Evolutionary conservation across 2,113 vertebrate species (phyloP), one percentile per base, ranked within the genome.

Genomic region (Limanda limanda): DNA sequence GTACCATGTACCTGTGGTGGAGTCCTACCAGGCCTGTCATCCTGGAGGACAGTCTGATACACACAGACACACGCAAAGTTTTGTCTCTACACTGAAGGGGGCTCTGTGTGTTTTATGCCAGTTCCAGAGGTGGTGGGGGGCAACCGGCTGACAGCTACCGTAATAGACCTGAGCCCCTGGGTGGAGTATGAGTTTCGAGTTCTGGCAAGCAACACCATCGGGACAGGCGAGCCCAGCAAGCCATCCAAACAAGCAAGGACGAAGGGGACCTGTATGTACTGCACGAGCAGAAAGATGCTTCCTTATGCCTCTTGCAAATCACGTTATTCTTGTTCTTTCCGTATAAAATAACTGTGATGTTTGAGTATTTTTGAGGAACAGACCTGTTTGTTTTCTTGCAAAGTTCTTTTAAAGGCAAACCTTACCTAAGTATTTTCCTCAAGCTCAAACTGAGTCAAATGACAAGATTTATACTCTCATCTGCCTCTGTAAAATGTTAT

Each of bases 141-240:
- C 68, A 93, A 93, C 68, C 96, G 94, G 0, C 94, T 98, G 91
- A 98, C 96, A n/a, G 96, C 97, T 1, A 97, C 95, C 0, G 98
- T 98, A 87, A 96, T 96, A 82, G 96, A 97, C 57, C 92, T 99
- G 88, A 98, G 95, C 91, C 97, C 98, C 0, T 99, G 98, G 98
- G 97, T 99, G 1, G 97, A 99, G 80, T 99, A 98, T 13, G 97
- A 99, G 78, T 99, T 98, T 89, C 92, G 97, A 20, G 96, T 97
- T 0, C 95, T 99, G 75, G 98, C 97, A 0, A 96, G 96, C 93
- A 99, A 98, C 58, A 88, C 93, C 18, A 95, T 99, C 13, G 98
- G 98, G 42, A 97, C 97, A 0, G 98, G 98, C 42, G 98, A 99
- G 40, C 97, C 97, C 84, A 98, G 97, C 93, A 95, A 92, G 69